Conservation (phyloP, 23 tunicate genomes). For the Ascidia mentula region DNA sequence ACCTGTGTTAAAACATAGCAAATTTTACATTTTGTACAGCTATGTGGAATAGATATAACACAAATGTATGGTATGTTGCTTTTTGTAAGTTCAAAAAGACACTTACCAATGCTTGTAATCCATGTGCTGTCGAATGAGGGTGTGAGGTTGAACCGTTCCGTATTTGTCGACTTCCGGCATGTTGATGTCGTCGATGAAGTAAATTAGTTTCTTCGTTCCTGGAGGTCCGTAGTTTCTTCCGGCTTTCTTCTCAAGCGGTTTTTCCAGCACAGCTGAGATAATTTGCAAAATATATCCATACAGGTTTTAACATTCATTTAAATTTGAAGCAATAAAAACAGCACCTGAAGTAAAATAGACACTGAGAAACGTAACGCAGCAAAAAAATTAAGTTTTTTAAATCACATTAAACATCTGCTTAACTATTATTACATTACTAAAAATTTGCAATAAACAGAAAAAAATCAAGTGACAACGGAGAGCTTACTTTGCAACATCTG, state of each 20-base stretch:
- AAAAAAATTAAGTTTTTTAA: no score
- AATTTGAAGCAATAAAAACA: no score
- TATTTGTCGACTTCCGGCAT: constrained; percentile 99
- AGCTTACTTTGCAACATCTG: constrained; percentile 98
- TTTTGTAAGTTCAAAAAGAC: background rate
- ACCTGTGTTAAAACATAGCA: constrained; percentile 40
- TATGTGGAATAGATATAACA: background rate
- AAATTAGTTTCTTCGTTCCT: constrained; percentile 82
- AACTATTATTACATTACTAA: no score
- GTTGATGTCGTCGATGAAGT: constrained; percentile 98
- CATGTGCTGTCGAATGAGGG: constrained; percentile 95
- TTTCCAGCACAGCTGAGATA: constrained; percentile 98
- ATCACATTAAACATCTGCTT: no score
- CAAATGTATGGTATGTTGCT: background rate
- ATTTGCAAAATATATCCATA: no score
- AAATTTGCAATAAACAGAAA: no score
- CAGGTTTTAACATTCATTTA: no score
- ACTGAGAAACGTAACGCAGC: no score
- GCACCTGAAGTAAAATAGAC: no score
- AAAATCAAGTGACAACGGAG: no score
- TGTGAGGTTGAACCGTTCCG: constrained; percentile 98
- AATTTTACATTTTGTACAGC: background rate
- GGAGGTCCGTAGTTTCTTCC: constrained; percentile 99
- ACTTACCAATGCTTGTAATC: constrained; percentile 96
- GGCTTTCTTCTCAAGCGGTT: constrained; percentile 97